Evolutionary conservation across 2,113 vertebrate species (phyloP).

Genomic region (Rhipidura dahli): DNA sequence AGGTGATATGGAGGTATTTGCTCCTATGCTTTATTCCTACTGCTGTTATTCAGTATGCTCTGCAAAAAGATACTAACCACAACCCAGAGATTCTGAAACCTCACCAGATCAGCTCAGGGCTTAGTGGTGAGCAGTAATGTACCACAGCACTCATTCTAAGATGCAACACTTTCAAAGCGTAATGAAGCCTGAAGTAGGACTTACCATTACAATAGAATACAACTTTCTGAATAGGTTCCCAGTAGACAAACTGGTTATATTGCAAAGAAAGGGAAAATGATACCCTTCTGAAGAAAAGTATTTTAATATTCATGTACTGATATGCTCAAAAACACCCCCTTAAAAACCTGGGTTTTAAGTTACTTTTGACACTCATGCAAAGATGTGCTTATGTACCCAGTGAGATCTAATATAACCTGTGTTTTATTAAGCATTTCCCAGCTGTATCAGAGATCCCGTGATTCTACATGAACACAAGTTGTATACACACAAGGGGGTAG

Average conservation of each 20-base stretch:
- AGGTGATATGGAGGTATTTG: background rate
- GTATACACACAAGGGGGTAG: fast-evolving
- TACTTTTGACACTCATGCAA: background rate
- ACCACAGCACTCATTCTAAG: background rate
- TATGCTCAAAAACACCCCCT: background rate
- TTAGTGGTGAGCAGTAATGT: background rate
- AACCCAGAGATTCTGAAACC: background rate
- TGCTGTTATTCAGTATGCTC: background rate
- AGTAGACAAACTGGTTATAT: background rate
- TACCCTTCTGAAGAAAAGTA: background rate
- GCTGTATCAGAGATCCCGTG: background rate
- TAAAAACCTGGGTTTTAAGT: background rate
- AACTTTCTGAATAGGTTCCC: background rate
- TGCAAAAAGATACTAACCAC: background rate
- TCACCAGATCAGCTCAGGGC: background rate
- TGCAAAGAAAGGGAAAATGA: background rate
- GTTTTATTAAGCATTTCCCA: background rate
- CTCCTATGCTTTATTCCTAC: background rate
- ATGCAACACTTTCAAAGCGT: background rate
- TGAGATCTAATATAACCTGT: background rate
- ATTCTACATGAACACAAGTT: background rate
- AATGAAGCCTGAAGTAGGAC: background rate
- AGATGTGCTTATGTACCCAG: background rate
- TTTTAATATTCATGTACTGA: background rate
- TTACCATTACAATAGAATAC: background rate